Conservation (phyloP, 2,797 vertebrate genomes). For the Echiichthys vipera region DNA sequence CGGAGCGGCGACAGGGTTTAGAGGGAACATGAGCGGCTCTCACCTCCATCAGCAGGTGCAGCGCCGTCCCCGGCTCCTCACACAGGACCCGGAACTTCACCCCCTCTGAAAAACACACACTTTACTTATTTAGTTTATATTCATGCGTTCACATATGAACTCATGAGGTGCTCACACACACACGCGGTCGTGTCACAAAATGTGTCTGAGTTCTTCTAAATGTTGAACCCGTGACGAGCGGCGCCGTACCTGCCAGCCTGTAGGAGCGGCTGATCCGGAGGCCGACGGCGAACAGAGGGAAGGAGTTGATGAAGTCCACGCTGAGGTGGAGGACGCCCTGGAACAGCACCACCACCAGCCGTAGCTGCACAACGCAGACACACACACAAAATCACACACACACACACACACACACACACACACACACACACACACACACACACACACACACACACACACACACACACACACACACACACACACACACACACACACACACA, state of each 20-base stretch:
- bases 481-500: too few species aligned
- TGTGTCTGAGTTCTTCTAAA: too few species aligned
- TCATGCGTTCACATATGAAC: too few species aligned
- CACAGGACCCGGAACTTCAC: constrained; percentile 94
- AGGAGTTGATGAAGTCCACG: constrained; percentile 92
- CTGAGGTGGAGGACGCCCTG: constrained; percentile 93
- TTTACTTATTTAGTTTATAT: too few species aligned
- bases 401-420: too few species aligned
- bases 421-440: too few species aligned
- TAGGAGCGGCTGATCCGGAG: constrained; percentile 91
- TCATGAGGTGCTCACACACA: neutral
- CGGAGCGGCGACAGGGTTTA: too few species aligned
- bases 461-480: too few species aligned
- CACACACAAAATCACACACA: constrained; percentile 17
- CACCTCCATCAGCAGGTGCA: constrained; percentile 97
- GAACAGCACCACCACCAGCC: constrained; percentile 92
- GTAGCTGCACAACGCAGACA: constrained; percentile 82
- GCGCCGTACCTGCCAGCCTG: constrained; percentile 88
- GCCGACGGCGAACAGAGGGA: constrained; percentile 90
- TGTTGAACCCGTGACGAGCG: accelerated
- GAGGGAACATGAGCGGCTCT: too few species aligned
- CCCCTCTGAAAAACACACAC: constrained; percentile 84
- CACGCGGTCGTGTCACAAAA: too few species aligned
- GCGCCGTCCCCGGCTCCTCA: constrained; percentile 88
- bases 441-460: too few species aligned